Percentiles rank a stretch among this genome's conserved stretches.
Evolutionary conservation across 2,797 vertebrate species (phyloP).

Genomic region (Aeoliscus strigatus): DNA sequence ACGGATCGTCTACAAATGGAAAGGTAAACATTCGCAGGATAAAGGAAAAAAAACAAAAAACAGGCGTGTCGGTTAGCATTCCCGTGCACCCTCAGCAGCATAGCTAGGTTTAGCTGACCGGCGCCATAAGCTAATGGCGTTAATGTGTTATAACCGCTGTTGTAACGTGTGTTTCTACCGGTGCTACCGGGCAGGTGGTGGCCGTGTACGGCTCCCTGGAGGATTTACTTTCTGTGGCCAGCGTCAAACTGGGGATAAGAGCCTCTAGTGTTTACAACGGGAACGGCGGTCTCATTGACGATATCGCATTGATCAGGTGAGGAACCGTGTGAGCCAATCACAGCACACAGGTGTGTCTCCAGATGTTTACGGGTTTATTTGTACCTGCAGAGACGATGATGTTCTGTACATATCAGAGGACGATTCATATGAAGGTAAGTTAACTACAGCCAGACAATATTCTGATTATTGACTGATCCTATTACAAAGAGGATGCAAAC

Average conservation of each 20-base stretch:
- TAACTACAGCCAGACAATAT: too few relatives aligned
- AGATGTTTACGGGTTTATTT: too few relatives aligned
- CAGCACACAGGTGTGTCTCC: not conserved
- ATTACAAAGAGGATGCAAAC: too few relatives aligned
- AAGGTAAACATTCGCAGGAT: conserved; percentile 88
- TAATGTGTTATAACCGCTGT: too few relatives aligned
- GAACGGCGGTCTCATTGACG: conserved; percentile 93
- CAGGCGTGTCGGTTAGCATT: conserved; percentile 1
- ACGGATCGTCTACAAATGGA: conserved; percentile 89
- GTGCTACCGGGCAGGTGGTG: conserved; percentile 78
- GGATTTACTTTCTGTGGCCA: conserved; percentile 91
- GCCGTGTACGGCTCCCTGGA: conserved; percentile 92
- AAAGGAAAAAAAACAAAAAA: too few relatives aligned
- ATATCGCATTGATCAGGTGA: conserved; percentile 93
- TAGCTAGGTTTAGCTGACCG: too few relatives aligned
- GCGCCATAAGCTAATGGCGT: too few relatives aligned
- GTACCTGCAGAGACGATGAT: conserved; percentile 90
- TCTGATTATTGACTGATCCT: too few relatives aligned
- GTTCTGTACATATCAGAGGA: conserved; percentile 96
- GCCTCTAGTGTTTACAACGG: conserved; percentile 90
- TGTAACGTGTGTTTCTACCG: conserved; percentile 12
- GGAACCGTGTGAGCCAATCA: not conserved
- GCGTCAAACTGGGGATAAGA: conserved; percentile 92
- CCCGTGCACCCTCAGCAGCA: conserved; percentile 6
- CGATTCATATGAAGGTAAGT: conserved; percentile 90